Evolutionary conservation across 1,140 invertebrate species (phyloP).

Genomic region (Brachionus paranguensis): DNA sequence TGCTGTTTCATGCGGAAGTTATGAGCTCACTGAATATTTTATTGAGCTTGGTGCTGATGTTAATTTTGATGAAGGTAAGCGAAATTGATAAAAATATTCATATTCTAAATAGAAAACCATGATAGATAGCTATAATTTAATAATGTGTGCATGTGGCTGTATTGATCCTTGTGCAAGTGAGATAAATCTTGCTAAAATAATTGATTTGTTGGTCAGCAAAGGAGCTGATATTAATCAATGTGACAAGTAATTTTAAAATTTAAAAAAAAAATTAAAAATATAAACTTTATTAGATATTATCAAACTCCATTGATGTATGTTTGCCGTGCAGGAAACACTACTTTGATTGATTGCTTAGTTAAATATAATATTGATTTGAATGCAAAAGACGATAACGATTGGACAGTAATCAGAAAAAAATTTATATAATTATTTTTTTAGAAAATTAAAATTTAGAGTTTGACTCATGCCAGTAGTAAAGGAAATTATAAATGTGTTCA

Average conservation of each 20-base stretch:
- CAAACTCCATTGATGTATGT: conserved; percentile 25
- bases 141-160: conserved; percentile 33
- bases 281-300: background rate
- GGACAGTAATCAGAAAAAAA: background rate
- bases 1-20: conserved; percentile 1
- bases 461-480: conserved; percentile 3
- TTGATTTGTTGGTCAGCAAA: background rate
- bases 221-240: conserved; percentile 18
- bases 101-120: too few relatives aligned
- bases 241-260: conserved; percentile 7
- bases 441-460: background rate
- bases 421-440: background rate
- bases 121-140: background rate
- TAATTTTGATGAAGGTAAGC: conserved; percentile 28
- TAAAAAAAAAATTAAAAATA: background rate
- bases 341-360: conserved; percentile 2
- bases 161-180: background rate
- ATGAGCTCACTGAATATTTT: conserved; percentile 12
- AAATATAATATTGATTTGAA: background rate
- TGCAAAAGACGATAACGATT: conserved; percentile 25
- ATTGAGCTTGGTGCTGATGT: conserved; percentile 19
- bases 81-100: background rate
- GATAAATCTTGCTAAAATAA: background rate
- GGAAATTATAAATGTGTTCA: conserved; percentile 31
- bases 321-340: conserved; percentile 1